Conservation (phyloP, 2,888 invertebrate species). For the Escarpia spicata region DNA sequence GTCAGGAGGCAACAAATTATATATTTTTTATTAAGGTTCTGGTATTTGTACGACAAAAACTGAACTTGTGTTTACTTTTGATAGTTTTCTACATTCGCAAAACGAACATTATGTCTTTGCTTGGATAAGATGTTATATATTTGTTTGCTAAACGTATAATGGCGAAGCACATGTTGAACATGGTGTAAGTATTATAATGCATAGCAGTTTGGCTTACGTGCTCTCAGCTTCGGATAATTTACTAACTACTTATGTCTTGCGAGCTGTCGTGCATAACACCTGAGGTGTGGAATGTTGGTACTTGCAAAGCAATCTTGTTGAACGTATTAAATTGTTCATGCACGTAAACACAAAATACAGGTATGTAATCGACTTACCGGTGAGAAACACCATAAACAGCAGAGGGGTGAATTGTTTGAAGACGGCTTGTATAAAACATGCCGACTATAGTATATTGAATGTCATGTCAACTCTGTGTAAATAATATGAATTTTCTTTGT, state of each 20-base stretch:
- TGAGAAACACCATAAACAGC: too few species aligned
- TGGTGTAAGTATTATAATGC: not conserved
- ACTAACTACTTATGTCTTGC: not conserved
- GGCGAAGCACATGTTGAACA: not conserved
- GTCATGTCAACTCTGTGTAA: not conserved
- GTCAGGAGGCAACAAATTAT: not conserved
- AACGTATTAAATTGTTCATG: not conserved
- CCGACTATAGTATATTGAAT: not conserved
- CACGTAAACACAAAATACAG: too few species aligned
- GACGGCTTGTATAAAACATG: too few species aligned
- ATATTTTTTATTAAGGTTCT: too few species aligned
- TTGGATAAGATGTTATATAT: too few species aligned
- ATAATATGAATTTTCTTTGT: not conserved
- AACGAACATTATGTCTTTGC: too few species aligned
- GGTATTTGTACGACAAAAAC: too few species aligned
- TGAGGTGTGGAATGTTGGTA: too few species aligned
- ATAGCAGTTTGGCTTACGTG: not conserved
- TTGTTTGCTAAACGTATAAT: not conserved
- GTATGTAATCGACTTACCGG: too few species aligned
- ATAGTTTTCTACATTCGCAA: too few species aligned
- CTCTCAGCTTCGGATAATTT: not conserved
- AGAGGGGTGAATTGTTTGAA: too few species aligned
- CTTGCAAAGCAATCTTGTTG: not conserved
- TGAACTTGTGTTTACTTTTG: too few species aligned
- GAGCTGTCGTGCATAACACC: not conserved